Percentiles rank a stretch among this genome's conserved stretches.
phyloP scores from a whole-genome alignment of 2,113 vertebrate species.

The Oreotrochilus melanogaster region DNA sequence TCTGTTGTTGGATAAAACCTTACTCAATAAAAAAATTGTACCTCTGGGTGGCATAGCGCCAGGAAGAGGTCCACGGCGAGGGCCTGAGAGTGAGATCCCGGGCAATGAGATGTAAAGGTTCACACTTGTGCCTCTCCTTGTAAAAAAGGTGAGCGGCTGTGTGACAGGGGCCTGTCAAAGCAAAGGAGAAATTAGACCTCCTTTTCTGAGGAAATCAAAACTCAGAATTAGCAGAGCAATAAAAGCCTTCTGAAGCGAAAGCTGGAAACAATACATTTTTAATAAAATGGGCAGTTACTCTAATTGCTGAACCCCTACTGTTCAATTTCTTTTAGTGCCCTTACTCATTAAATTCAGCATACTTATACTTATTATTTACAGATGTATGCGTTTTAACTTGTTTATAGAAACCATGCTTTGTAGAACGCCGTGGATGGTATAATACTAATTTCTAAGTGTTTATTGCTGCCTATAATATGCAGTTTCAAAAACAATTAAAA shows the following conservation, averaged over 20 bases:
- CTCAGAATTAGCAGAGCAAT: slow-evolving; percentile 47
- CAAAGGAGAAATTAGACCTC: neutral
- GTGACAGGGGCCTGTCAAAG: neutral
- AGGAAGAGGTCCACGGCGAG: neutral
- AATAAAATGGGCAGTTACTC: slow-evolving; percentile 78
- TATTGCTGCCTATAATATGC: slow-evolving; percentile 69
- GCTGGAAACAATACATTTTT: slow-evolving; percentile 78
- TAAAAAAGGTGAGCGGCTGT: neutral
- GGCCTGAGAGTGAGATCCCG: fast-evolving
- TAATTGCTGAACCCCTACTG: slow-evolving; percentile 78
- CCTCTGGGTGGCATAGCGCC: neutral
- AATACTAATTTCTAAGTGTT: slow-evolving; percentile 61
- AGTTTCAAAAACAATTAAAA: slow-evolving; percentile 67
- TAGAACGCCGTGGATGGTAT: slow-evolving; percentile 58
- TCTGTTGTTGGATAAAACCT: neutral
- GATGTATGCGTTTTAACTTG: slow-evolving; percentile 76
- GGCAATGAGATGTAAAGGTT: neutral
- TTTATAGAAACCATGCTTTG: slow-evolving; percentile 74
- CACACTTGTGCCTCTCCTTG: neutral
- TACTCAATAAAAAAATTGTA: neutral
- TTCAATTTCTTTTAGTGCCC: slow-evolving; percentile 80
- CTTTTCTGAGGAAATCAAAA: slow-evolving; percentile 33
- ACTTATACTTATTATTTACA: slow-evolving; percentile 82
- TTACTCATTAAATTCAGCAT: slow-evolving; percentile 79
- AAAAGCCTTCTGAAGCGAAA: slow-evolving; percentile 64